Conservation (phyloP, 1,140 invertebrate species). For the Pachyrhynchus sulphureomaculatus region DNA sequence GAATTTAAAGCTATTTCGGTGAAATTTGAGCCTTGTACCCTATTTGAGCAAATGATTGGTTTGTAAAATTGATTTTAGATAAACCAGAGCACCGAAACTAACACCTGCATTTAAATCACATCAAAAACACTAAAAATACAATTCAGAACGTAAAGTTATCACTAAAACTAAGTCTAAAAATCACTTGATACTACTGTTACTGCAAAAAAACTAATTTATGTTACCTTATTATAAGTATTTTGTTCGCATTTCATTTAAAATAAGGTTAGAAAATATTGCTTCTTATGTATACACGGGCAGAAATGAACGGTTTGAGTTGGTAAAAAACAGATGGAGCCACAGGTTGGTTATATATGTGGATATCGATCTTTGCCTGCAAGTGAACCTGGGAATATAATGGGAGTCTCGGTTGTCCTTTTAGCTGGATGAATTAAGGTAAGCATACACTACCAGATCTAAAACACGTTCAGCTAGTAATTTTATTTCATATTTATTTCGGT, state of each 20-base stretch:
- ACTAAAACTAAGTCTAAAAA: constrained; percentile 15
- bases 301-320: neutral
- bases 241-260: neutral
- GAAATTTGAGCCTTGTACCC: neutral
- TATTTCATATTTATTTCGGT: too few relatives aligned
- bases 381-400: too few relatives aligned
- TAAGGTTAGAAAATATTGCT: constrained; percentile 28
- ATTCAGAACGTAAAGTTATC: neutral
- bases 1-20: neutral
- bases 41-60: neutral
- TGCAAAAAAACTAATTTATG: neutral
- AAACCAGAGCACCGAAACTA: neutral
- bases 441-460: too few relatives aligned
- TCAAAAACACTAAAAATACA: neutral
- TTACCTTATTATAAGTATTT: neutral
- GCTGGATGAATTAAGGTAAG: too few relatives aligned
- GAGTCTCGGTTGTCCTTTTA: too few relatives aligned
- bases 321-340: constrained; percentile 16
- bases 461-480: too few relatives aligned
- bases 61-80: neutral
- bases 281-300: constrained; percentile 12
- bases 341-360: constrained; percentile 11
- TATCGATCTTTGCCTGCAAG: constrained; percentile 15
- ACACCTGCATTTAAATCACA: neutral
- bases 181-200: neutral